Percentiles rank a stretch among this genome's conserved stretches.
These are phyloP conservation scores for Nothoprocta pentlandii DNA, from an alignment of 2,113 vertebrate genomes.

Conservation along the genomic window DNA sequence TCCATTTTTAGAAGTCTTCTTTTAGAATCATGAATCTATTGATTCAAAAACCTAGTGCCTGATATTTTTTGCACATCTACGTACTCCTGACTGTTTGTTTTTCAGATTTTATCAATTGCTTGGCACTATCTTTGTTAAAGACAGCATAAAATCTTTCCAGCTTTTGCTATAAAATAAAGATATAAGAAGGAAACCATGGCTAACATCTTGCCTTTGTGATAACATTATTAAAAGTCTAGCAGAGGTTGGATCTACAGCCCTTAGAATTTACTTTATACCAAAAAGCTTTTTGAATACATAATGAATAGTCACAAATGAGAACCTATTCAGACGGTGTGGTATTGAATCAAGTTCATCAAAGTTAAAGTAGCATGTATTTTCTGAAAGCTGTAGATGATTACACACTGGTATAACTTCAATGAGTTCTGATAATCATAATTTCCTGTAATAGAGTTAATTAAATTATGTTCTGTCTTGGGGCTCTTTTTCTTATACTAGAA, in stretches of 20 bases:
- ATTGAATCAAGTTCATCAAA: conserved; percentile 61
- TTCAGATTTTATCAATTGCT: not conserved
- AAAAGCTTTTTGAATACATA: conserved; percentile 40
- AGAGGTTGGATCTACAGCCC: not conserved
- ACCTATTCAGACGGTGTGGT: conserved; percentile 31
- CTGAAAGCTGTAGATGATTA: conserved; percentile 62
- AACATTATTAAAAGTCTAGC: conserved; percentile 19
- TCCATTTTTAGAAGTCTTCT: not conserved
- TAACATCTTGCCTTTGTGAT: conserved; percentile 32
- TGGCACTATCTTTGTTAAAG: not conserved
- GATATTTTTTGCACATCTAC: not conserved
- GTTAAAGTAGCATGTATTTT: conserved; percentile 58
- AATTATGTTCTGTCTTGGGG: conserved; percentile 36
- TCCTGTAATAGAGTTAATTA: conserved; percentile 56
- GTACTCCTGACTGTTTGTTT: not conserved
- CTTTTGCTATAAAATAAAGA: conserved; percentile 4
- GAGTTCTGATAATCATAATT: conserved; percentile 61
- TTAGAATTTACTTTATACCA: conserved; percentile 50
- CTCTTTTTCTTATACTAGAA: conserved; percentile 13
- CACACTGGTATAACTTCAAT: conserved; percentile 45
- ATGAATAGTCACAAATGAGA: conserved; percentile 52
- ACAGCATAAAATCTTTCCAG: not conserved
- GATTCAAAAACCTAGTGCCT: not conserved
- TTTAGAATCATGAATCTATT: not conserved
- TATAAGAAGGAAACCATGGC: not conserved